Percentiles rank a stretch among this genome's conserved stretches.
phyloP scores from a whole-genome alignment of 2,797 vertebrate species.

The Periophthalmus magnuspinnatus region DNA sequence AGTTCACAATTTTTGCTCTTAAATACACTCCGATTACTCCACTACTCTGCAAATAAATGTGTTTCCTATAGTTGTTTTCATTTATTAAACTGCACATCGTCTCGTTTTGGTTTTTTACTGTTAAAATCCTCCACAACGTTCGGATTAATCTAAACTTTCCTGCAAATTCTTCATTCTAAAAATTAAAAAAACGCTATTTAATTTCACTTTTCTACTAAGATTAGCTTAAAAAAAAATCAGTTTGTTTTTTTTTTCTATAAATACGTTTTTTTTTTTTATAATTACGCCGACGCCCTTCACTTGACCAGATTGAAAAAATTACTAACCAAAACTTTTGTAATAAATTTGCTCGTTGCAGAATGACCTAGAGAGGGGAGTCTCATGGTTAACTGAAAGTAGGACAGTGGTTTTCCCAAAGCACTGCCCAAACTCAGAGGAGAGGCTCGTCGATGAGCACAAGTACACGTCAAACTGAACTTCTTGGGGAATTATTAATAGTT shows the following conservation, averaged over 20 bases:
- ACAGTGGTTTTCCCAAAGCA: constrained; percentile 40
- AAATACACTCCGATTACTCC: too few relatives aligned
- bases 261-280: constrained; percentile 2
- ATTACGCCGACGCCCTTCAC: constrained; percentile 32
- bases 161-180: too few relatives aligned
- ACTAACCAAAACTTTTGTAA: constrained; percentile 48
- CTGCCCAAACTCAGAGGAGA: constrained; percentile 53
- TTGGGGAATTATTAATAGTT: constrained; percentile 50
- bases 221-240: neutral
- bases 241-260: neutral
- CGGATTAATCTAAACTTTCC: too few relatives aligned
- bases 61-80: too few relatives aligned
- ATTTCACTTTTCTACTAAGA: neutral
- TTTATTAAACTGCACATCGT: too few relatives aligned
- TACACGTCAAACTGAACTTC: constrained; percentile 51
- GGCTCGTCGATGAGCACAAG: constrained; percentile 34
- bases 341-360: constrained; percentile 42
- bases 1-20: too few relatives aligned
- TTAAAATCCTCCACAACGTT: too few relatives aligned
- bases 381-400: constrained; percentile 65
- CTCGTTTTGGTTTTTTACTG: too few relatives aligned
- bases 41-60: too few relatives aligned
- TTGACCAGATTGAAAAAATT: constrained; percentile 37
- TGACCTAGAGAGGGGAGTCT: constrained; percentile 56
- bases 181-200: too few relatives aligned